phyloP scores from a whole-genome alignment of 2,797 vertebrate genomes.

The Coilia nasus region DNA sequence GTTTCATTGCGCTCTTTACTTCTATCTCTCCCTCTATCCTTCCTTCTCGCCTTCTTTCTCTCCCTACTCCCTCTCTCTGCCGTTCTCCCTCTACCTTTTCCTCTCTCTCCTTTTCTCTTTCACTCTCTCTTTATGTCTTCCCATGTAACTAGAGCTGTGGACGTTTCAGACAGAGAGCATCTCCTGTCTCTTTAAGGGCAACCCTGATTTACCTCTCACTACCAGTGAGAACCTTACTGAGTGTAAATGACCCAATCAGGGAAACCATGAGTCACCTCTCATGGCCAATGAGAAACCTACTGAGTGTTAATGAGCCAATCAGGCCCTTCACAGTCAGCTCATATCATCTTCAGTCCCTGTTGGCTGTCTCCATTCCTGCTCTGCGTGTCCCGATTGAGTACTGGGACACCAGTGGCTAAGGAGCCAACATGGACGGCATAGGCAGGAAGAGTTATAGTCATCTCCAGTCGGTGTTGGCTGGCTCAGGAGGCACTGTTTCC shows the following conservation, averaged over 20 bases:
- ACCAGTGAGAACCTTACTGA: not conserved
- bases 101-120: not conserved
- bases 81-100: not conserved
- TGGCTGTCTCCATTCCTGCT: too few species aligned
- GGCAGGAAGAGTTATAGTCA: not conserved
- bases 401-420: too few species aligned
- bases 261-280: too few species aligned
- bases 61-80: not conserved
- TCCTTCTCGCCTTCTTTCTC: not conserved
- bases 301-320: too few species aligned
- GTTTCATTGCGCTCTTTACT: slow-evolving; percentile 38
- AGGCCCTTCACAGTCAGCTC: too few species aligned
- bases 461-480: not conserved
- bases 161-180: not conserved
- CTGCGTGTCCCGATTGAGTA: too few species aligned
- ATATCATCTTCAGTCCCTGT: too few species aligned
- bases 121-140: not conserved
- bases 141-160: not conserved
- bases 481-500: not conserved
- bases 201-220: not conserved
- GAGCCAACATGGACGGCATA: too few species aligned
- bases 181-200: not conserved
- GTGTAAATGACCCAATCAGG: too few species aligned
- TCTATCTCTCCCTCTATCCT: not conserved
- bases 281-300: too few species aligned